Conservation (phyloP, 2,888 invertebrate species). For the Drosophila testacea region DNA sequence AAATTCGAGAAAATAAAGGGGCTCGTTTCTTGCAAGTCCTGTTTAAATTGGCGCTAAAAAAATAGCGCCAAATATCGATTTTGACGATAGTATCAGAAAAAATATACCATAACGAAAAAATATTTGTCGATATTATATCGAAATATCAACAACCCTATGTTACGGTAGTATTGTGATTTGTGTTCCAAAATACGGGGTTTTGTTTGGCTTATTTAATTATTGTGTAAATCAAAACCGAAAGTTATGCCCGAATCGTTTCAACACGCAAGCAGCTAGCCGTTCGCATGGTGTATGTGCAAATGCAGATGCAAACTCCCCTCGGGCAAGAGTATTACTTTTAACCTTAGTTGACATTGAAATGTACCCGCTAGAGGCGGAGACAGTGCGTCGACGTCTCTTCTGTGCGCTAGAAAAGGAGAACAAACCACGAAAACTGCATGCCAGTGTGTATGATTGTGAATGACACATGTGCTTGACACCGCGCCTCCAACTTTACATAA, state of each 20-base stretch:
- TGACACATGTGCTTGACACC: conserved; percentile 22
- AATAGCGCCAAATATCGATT: no score
- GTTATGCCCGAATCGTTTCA: conserved; percentile 57
- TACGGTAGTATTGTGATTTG: conserved; percentile 70
- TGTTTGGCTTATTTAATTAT: conserved; percentile 51
- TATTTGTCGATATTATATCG: no score
- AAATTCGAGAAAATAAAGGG: no score
- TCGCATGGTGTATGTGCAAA: conserved; percentile 55
- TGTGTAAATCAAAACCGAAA: conserved; percentile 39
- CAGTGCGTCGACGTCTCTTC: conserved; percentile 54
- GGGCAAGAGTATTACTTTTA: conserved; percentile 75
- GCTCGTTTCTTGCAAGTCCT: no score
- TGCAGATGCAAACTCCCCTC: conserved; percentile 37
- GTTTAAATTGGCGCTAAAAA: no score
- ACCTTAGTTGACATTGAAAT: conserved; percentile 85
- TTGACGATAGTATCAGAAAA: no score
- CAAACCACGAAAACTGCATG: conserved; percentile 28
- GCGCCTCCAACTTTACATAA: conserved; percentile 19
- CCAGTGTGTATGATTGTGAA: conserved; percentile 3
- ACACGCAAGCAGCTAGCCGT: conserved; percentile 47
- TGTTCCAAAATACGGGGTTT: conserved; percentile 73
- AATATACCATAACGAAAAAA: no score
- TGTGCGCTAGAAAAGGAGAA: conserved; percentile 60
- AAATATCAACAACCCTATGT: conserved; percentile 14
- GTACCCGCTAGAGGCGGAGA: conserved; percentile 71